phyloP scores from a whole-genome alignment of 2,113 vertebrate species.

The Dicaeum eximium region DNA sequence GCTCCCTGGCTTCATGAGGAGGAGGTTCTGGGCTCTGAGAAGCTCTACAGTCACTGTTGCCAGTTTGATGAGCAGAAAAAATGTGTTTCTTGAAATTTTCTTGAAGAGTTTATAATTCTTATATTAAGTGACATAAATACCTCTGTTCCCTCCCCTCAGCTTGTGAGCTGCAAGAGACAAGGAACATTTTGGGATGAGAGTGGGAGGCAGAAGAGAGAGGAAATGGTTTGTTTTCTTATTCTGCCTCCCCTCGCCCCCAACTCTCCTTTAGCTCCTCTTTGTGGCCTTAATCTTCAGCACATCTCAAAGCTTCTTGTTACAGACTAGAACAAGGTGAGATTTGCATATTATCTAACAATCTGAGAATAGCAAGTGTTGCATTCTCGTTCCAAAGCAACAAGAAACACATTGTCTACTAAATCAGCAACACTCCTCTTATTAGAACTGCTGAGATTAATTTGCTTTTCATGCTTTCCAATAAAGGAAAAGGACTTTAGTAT shows the following conservation, averaged over 20 bases:
- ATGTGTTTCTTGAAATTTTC: not conserved
- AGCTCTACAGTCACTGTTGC: constrained; percentile 65
- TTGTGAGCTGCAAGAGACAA: not conserved
- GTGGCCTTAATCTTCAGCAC: not conserved
- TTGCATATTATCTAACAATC: not conserved
- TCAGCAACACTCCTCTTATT: not conserved
- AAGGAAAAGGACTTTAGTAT: not conserved
- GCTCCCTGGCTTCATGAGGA: not conserved
- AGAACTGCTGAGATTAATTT: not conserved
- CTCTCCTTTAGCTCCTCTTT: not conserved
- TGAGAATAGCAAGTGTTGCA: not conserved
- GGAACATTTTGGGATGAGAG: not conserved
- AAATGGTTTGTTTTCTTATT: not conserved
- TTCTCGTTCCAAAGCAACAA: not conserved
- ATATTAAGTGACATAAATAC: not conserved
- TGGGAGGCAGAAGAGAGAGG: not conserved
- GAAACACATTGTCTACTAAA: not conserved
- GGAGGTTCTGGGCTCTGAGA: constrained; percentile 56
- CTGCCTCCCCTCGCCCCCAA: not conserved
- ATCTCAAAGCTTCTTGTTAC: not conserved
- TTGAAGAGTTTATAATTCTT: not conserved
- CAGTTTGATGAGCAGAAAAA: constrained; percentile 2
- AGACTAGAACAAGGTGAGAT: not conserved
- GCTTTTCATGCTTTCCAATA: not conserved
- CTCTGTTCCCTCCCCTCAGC: not conserved